Evolutionary conservation across 2,113 vertebrate species (phyloP).

Genomic region (Oreocharis arfaki): DNA sequence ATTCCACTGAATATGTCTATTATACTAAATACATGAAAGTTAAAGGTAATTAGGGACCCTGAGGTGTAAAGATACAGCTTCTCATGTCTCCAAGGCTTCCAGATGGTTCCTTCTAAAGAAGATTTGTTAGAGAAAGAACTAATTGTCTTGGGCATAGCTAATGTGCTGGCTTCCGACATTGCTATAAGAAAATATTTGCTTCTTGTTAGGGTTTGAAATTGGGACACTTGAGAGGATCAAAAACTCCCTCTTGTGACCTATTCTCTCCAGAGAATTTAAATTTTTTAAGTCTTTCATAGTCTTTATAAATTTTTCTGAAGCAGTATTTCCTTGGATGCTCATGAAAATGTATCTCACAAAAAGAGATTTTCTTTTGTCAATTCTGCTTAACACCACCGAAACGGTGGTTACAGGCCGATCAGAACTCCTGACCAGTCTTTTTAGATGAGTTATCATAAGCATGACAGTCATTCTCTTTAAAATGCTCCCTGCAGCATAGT

Average conservation of each 20-base stretch:
- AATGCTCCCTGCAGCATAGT: not conserved
- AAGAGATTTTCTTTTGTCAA: accelerated
- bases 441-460: not conserved
- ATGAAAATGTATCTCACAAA: not conserved
- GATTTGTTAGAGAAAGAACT: not conserved
- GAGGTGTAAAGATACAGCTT: not conserved
- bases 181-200: not conserved
- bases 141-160: not conserved
- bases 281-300: not conserved
- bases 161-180: not conserved
- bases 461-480: not conserved
- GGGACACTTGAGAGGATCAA: not conserved
- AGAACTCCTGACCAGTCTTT: not conserved
- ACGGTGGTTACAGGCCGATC: not conserved
- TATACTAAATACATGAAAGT: not conserved
- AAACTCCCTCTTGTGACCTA: not conserved
- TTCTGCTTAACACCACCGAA: not conserved
- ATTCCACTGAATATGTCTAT: not conserved
- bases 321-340: not conserved
- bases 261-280: not conserved
- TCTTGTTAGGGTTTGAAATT: not conserved
- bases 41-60: not conserved
- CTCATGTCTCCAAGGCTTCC: not conserved
- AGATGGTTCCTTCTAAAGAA: not conserved
- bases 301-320: not conserved